These are phyloP conservation scores for Anomalospiza imberbis DNA, from an alignment of 2,797 vertebrate species.

Conservation along the genomic window DNA sequence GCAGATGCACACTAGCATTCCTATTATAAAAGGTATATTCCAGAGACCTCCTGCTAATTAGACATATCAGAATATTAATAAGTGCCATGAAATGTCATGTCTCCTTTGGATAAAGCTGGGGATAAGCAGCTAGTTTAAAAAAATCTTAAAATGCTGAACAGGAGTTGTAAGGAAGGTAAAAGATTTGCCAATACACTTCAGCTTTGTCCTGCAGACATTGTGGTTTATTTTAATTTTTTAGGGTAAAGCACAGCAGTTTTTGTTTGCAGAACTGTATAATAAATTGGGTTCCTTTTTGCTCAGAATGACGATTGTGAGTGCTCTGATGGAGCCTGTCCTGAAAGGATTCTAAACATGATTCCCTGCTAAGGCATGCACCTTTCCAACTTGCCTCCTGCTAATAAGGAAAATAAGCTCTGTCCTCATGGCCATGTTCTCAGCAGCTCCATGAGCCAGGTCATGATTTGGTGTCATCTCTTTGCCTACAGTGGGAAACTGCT, in stretches of 20 bases:
- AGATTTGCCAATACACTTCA: not conserved
- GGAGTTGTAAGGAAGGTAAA: not conserved
- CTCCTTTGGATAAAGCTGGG: not conserved
- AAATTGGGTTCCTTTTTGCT: not conserved
- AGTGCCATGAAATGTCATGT: not conserved
- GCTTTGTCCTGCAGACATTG: not conserved
- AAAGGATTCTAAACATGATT: not conserved
- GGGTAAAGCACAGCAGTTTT: not conserved
- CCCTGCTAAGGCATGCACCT: not conserved
- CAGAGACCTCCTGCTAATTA: not conserved
- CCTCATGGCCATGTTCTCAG: not conserved
- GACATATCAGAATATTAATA: not conserved
- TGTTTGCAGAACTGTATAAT: not conserved
- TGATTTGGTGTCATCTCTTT: not conserved
- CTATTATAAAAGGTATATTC: not conserved
- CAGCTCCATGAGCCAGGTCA: not conserved
- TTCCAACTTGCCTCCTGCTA: not conserved
- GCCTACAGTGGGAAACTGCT: not conserved
- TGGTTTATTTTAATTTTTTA: not conserved
- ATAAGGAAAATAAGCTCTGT: not conserved
- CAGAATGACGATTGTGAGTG: not conserved
- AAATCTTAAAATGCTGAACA: not conserved
- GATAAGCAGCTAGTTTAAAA: not conserved
- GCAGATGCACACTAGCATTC: not conserved
- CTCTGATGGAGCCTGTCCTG: not conserved